Percentiles rank a stretch among this genome's conserved stretches.
phyloP scores from a whole-genome alignment of 2,113 vertebrate genomes.

The Nothoprocta pentlandii region DNA sequence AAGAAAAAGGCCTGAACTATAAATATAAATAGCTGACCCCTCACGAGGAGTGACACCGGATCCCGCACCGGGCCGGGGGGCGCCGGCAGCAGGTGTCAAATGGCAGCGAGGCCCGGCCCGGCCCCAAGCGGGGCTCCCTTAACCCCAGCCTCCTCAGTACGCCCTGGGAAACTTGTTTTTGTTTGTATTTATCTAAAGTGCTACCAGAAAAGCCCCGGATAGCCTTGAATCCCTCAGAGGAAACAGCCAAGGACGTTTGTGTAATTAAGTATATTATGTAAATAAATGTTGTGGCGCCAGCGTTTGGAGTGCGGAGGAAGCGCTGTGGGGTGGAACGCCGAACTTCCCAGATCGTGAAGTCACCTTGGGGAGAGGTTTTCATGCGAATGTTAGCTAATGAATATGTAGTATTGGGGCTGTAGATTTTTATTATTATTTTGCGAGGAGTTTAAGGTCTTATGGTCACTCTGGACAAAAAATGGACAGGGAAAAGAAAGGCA shows the following conservation, averaged over 20 bases:
- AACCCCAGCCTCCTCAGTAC: not conserved
- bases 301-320: not conserved
- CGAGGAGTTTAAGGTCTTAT: not conserved
- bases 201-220: not conserved
- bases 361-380: not conserved
- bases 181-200: not conserved
- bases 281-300: not conserved
- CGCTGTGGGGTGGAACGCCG: not conserved
- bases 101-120: not conserved
- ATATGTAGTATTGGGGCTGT: not conserved
- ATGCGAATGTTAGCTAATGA: not conserved
- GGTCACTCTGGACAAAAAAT: not conserved
- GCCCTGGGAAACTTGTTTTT: not conserved
- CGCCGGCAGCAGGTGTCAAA: not conserved
- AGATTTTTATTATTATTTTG: not conserved
- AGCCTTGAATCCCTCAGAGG: not conserved
- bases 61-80: not conserved
- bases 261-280: constrained; percentile 30
- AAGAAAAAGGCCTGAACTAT: constrained; percentile 52
- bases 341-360: not conserved
- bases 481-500: too few relatives aligned
- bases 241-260: constrained; percentile 7
- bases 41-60: constrained; percentile 64
- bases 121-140: not conserved
- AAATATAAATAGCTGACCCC: constrained; percentile 74